phyloP scores from a whole-genome alignment of 2,888 invertebrate species.

The Atherix ibis region DNA sequence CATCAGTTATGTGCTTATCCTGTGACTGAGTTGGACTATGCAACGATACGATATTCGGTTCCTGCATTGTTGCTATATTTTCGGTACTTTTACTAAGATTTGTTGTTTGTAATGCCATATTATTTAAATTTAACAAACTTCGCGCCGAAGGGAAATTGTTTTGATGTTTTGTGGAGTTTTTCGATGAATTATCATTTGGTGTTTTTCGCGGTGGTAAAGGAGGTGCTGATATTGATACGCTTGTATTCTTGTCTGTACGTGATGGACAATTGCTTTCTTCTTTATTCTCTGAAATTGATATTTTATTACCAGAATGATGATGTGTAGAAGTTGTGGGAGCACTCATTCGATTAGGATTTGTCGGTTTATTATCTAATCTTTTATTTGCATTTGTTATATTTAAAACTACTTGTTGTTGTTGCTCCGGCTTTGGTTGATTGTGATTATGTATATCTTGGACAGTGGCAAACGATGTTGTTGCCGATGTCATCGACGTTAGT shows the following conservation, averaged over 20 bases:
- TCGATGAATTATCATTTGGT: conserved; percentile 23
- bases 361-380: conserved; percentile 1
- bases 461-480: conserved; percentile 6
- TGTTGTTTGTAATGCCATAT: conserved; percentile 8
- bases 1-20: conserved; percentile 25
- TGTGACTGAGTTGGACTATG: conserved; percentile 19
- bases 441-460: neutral
- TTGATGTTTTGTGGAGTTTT: conserved; percentile 13
- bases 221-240: conserved; percentile 21
- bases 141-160: conserved; percentile 8
- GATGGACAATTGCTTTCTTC: conserved; percentile 10
- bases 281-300: conserved; percentile 18
- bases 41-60: conserved; percentile 22
- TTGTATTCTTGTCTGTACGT: neutral
- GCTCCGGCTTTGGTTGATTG: conserved; percentile 12
- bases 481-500: too few species aligned
- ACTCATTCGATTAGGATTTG: conserved; percentile 26
- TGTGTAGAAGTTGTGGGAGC: conserved; percentile 21
- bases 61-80: conserved; percentile 19
- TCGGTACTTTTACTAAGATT: conserved; percentile 22
- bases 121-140: conserved; percentile 27
- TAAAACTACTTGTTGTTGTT: conserved; percentile 22
- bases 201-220: conserved; percentile 45
- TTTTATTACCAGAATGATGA: conserved; percentile 11
- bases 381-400: conserved; percentile 5